phyloP scores from a whole-genome alignment of 2,888 invertebrate genomes.

The Dione vanillae region DNA sequence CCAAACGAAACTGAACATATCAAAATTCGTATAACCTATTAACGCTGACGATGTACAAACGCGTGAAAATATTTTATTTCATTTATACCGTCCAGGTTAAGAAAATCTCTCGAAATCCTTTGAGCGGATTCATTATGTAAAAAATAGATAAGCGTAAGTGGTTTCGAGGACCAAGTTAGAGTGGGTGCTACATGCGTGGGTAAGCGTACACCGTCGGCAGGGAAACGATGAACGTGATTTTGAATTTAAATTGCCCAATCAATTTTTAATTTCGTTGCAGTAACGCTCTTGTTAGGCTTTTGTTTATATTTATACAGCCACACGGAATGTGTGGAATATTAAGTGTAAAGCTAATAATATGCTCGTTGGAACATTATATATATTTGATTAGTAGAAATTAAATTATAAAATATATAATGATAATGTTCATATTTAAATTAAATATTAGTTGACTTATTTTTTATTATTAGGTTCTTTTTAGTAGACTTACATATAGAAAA shows the following conservation, averaged over 20 bases:
- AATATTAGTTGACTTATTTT: too few species aligned
- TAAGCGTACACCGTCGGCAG: constrained; percentile 58
- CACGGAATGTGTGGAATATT: constrained; percentile 35
- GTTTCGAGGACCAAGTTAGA: constrained; percentile 50
- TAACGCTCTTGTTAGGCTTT: constrained; percentile 46
- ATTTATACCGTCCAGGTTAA: constrained; percentile 35
- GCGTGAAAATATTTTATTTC: constrained; percentile 43
- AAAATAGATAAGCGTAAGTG: constrained; percentile 33
- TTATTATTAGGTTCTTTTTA: too few species aligned
- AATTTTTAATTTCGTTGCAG: constrained; percentile 74
- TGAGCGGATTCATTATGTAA: constrained; percentile 25
- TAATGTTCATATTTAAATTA: too few species aligned
- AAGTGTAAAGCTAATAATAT: constrained; percentile 10
- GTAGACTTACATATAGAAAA: too few species aligned
- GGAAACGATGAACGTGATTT: constrained; percentile 68
- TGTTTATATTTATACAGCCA: constrained; percentile 40
- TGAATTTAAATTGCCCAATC: constrained; percentile 78
- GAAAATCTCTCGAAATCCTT: constrained; percentile 33
- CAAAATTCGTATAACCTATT: constrained; percentile 44
- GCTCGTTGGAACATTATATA: neutral
- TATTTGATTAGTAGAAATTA: neutral
- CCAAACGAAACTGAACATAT: constrained; percentile 41
- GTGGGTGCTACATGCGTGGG: constrained; percentile 54
- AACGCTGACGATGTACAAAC: constrained; percentile 54
- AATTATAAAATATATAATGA: too few species aligned